A percentile compares a stretch with the other conserved stretches of the same genome.
Conservation (phyloP, 2,113 vertebrate species). For the Gulo gulo region DNA sequence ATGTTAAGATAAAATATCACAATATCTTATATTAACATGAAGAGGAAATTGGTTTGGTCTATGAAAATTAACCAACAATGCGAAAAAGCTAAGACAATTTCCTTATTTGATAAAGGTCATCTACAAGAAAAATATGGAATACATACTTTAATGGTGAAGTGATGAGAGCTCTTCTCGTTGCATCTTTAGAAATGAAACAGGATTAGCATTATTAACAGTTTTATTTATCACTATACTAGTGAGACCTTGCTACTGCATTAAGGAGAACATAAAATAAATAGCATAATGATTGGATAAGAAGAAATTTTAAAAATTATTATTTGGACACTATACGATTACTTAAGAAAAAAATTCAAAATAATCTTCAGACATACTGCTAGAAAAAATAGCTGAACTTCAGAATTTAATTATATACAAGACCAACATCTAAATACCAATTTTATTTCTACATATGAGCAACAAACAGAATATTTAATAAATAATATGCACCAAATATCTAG, state of each 20-base stretch:
- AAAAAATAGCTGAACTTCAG: background rate
- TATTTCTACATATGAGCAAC: background rate
- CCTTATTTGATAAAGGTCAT: background rate
- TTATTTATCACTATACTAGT: background rate
- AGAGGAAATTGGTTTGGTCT: background rate
- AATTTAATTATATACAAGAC: background rate
- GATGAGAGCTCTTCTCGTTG: background rate
- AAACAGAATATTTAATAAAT: background rate
- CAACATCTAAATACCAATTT: background rate
- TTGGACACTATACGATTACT: background rate
- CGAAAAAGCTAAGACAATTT: background rate
- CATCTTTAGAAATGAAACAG: background rate
- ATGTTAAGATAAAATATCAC: background rate
- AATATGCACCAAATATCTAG: background rate
- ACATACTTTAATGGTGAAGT: background rate
- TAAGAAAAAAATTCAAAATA: background rate
- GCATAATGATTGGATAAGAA: background rate
- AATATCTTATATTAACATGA: background rate
- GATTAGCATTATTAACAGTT: background rate
- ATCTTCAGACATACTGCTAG: background rate
- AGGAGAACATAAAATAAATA: background rate
- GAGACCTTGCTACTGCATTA: background rate
- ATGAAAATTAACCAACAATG: background rate
- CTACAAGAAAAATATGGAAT: background rate
- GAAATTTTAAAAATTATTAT: background rate